phyloP scores from a whole-genome alignment of 2,797 vertebrate genomes.

The Meriones psammophilus region DNA sequence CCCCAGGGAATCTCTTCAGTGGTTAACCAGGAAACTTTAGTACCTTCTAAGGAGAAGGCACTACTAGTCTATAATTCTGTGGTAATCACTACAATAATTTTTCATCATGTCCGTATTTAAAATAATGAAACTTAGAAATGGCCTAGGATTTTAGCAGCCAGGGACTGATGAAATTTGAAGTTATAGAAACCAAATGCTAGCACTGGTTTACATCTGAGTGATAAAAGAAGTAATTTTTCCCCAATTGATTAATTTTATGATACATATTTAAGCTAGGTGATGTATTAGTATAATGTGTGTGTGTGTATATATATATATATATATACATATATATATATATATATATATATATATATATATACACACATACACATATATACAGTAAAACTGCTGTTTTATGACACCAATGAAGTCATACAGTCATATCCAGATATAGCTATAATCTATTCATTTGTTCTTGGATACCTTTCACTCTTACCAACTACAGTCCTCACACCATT shows the following conservation, averaged over 20 bases:
- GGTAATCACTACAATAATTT: background rate
- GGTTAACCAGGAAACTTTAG: background rate
- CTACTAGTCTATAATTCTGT: background rate
- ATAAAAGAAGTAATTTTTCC: background rate
- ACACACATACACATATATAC: background rate
- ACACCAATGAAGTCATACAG: background rate
- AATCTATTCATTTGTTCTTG: background rate
- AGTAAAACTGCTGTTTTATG: background rate
- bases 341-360: too few species aligned
- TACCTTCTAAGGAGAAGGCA: background rate
- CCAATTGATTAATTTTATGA: background rate
- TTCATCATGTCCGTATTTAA: background rate
- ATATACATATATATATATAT: too few species aligned
- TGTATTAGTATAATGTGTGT: too few species aligned
- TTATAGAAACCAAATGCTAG: background rate
- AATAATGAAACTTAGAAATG: background rate
- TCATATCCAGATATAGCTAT: background rate
- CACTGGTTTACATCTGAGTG: background rate
- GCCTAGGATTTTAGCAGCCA: background rate
- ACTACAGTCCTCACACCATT: background rate
- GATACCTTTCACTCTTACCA: background rate
- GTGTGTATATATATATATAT: too few species aligned
- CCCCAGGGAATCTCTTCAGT: background rate
- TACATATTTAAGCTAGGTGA: background rate
- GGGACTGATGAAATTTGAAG: background rate